Evolutionary conservation across 2,113 vertebrate species (phyloP), one percentile per base, ranked within the genome.

Genomic region (Ammodytes marinus): DNA sequence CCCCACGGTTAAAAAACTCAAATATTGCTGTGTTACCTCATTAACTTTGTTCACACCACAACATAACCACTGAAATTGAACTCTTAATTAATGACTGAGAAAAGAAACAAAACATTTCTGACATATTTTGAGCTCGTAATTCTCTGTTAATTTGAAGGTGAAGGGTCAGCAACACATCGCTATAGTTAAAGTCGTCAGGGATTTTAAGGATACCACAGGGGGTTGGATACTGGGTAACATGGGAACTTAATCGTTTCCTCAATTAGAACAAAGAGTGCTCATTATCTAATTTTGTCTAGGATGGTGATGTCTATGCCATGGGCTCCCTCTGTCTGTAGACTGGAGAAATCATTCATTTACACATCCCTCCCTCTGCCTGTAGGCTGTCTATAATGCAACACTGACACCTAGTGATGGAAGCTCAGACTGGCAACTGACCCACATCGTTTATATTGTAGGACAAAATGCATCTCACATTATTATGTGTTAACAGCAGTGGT

Each of bases 241-340:
- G 58, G 43, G 45, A 70, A 75, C 4, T 70, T 49, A 14, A 68
- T 40, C 17, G n/a, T 54, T 70, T 37, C 76, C 52, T 82, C 54
- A 17, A 59, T 77, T 64, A 69, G 17, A 86, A 77, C 79, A 86
- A 73, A 70, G 79, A 64, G 50, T 27, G 46, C 15, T 70, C 27
- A 12, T 65, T 4, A 27, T 64, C 35, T 37, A 53, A 49, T 65
- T 11, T 58, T 52, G 67, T 69, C 13, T 53, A 40, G 15, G n/a
- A 37, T 60, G 50, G 55, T 52, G 19, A 55, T 77, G 57, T 78
- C 58, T 66, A 71, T 15, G 72, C 39, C 67, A 78, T 14, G 15
- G 72, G 89, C 92, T 86, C 91, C 91, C 91, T 83, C 94, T 94
- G 74, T 68, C 89, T 90, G 83, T 49, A 27, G 59, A 79, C 46